phyloP scores from a whole-genome alignment of 2,797 vertebrate species.

The Catostomus latipinnis region DNA sequence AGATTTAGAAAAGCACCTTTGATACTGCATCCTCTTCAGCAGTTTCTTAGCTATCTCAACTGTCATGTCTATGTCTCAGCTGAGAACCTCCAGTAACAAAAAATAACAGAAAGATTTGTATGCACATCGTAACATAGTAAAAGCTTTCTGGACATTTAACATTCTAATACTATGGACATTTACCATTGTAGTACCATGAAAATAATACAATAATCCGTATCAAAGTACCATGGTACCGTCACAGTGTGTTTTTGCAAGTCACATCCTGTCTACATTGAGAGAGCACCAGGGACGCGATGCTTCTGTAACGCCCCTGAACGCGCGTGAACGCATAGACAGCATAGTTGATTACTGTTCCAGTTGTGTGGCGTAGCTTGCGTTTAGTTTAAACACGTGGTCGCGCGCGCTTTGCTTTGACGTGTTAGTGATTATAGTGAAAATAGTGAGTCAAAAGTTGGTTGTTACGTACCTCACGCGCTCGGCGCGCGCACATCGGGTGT shows the following conservation, averaged over 20 bases:
- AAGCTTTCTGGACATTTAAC: neutral
- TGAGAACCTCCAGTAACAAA: no score
- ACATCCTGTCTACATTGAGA: neutral
- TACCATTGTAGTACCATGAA: neutral
- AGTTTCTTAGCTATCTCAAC: conserved; percentile 35
- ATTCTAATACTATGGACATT: neutral
- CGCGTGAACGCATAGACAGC: neutral
- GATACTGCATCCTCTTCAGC: conserved; percentile 61
- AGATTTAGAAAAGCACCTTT: conserved; percentile 77
- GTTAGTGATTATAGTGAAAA: neutral
- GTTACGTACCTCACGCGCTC: conserved; percentile 19
- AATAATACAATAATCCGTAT: neutral
- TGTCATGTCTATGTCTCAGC: neutral
- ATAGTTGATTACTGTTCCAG: neutral
- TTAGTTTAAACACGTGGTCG: neutral
- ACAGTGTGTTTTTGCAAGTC: no score
- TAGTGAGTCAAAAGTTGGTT: neutral
- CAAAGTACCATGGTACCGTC: neutral
- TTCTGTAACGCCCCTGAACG: no score
- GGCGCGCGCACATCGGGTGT: conserved; percentile 31
- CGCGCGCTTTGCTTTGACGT: neutral
- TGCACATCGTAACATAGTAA: neutral
- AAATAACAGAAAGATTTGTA: no score
- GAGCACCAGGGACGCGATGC: neutral
- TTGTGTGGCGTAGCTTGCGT: neutral